Evolutionary conservation across 2,888 invertebrate species (phyloP), one percentile per base, ranked within the genome.

Genomic region (Cephus pulcher): DNA sequence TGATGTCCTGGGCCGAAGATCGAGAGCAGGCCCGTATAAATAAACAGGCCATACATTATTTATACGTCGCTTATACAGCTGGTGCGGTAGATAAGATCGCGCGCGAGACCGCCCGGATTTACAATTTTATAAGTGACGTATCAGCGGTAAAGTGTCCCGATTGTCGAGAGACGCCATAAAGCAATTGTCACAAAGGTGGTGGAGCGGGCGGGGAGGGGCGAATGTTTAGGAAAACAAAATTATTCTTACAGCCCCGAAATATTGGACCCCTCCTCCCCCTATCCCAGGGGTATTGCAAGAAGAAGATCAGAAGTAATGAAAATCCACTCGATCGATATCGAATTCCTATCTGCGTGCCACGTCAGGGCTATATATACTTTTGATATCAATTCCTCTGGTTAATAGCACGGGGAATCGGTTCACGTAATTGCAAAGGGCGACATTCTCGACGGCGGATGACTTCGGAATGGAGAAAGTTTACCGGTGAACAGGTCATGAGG

Each of bases 41-140:
- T 86, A 86, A 86, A 85, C 83, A 77, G 71, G 78, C 82, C 80
- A 85, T 83, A 83, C 84, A 83, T 85, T 86, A 86, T 86, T 86
- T 86, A 86, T 86, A 84, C 82, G 81, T 80, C 82, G 83, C 75
- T 82, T 85, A 85, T 85, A 71, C 71, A 34, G 32, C 71, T 34
- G 71, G 71, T 12, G 71, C 71, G 71, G 33, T 23, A 56, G 71
- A 71, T 71, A 71, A 33, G 33, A 71, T 71, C 71, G 71, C 32
- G 34, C 71, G 71, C 71, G 33, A 71, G 71, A 34, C 32, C 12
- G 34, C 71, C 33, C 71, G 32, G 71, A 71, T 71, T 34, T 71
- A 71, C 71, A 71, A 71, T 71, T 71, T 71, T 34, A 71, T 71
- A 71, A 71, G 71, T 71, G 71, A 71, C 71, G 71, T 34, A 71